Conservation (phyloP, 1,140 invertebrate species). For the Zaprionus ghesquierei region DNA sequence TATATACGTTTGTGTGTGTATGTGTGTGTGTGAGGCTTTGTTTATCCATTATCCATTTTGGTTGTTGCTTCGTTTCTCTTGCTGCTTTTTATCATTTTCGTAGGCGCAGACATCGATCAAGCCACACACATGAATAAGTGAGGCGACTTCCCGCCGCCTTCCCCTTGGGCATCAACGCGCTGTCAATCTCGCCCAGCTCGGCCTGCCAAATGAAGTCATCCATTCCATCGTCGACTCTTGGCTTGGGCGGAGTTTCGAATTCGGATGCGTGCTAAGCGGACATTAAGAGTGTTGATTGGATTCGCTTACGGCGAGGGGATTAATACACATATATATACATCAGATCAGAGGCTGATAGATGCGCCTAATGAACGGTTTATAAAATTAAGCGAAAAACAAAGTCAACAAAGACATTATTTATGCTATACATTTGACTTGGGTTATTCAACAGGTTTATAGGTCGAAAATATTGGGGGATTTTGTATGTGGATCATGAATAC, state of each 20-base stretch:
- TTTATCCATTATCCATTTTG: not conserved
- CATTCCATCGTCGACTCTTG: not conserved
- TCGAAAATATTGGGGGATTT: not conserved
- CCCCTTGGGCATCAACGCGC: constrained; percentile 3
- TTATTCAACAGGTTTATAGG: not conserved
- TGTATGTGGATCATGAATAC: not conserved
- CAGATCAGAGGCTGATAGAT: constrained; percentile 4
- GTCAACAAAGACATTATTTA: not conserved
- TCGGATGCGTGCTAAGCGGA: constrained; percentile 40
- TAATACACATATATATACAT: not conserved
- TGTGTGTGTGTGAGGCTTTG: constrained; percentile 29
- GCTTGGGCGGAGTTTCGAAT: not conserved
- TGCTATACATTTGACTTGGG: not conserved
- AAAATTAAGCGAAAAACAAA: not conserved
- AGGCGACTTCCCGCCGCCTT: not conserved
- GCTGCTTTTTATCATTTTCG: constrained; percentile 28
- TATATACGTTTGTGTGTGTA: constrained; percentile 46
- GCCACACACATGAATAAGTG: constrained; percentile 35
- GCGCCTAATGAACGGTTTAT: constrained; percentile 1
- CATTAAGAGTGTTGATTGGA: constrained; percentile 64
- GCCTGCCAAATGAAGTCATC: constrained; percentile 65
- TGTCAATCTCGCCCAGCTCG: not conserved
- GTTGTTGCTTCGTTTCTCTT: not conserved
- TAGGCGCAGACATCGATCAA: constrained; percentile 75
- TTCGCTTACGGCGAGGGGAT: constrained; percentile 11